Percentiles rank a stretch among this genome's conserved stretches.
Conservation (phyloP, 2,113 vertebrate genomes). For the Porphyrio hochstetteri region DNA sequence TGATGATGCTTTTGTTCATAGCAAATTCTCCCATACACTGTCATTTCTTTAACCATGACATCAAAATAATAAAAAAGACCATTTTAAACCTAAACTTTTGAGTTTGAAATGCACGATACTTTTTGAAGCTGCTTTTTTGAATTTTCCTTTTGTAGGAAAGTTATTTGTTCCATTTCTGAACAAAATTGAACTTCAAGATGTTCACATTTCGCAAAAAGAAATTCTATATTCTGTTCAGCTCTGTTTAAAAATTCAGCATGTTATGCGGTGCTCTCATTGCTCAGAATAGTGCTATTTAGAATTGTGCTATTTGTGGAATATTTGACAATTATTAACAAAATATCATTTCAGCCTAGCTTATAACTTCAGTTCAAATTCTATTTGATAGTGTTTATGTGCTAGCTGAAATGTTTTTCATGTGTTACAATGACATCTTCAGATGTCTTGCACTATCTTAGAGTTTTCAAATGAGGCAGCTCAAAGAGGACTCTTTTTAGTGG, state of each 20-base stretch:
- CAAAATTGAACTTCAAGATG: constrained; percentile 60
- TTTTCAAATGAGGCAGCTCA: constrained; percentile 58
- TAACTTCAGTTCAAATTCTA: constrained; percentile 54
- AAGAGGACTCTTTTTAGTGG: constrained; percentile 55
- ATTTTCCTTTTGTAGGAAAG: constrained; percentile 39
- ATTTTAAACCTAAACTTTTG: constrained; percentile 40
- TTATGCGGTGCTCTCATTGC: neutral
- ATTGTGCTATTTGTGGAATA: constrained; percentile 57
- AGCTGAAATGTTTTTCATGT: constrained; percentile 59
- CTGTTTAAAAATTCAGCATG: constrained; percentile 51
- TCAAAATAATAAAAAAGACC: neutral
- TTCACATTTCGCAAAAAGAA: constrained; percentile 56
- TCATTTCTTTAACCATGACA: neutral
- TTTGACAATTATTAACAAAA: constrained; percentile 68
- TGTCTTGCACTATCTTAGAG: constrained; percentile 50
- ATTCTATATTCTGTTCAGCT: constrained; percentile 53
- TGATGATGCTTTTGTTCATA: constrained; percentile 34
- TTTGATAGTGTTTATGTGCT: constrained; percentile 60
- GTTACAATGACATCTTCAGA: constrained; percentile 63
- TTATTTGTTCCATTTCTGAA: constrained; percentile 50
- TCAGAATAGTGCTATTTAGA: constrained; percentile 48
- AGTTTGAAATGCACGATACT: neutral
- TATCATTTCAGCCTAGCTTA: constrained; percentile 61
- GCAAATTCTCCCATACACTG: neutral
- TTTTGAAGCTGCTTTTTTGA: constrained; percentile 40